A percentile compares a stretch with the other conserved stretches of the same genome.
phyloP scores from a whole-genome alignment of 2,888 invertebrate genomes.

The Germaria angustata region DNA sequence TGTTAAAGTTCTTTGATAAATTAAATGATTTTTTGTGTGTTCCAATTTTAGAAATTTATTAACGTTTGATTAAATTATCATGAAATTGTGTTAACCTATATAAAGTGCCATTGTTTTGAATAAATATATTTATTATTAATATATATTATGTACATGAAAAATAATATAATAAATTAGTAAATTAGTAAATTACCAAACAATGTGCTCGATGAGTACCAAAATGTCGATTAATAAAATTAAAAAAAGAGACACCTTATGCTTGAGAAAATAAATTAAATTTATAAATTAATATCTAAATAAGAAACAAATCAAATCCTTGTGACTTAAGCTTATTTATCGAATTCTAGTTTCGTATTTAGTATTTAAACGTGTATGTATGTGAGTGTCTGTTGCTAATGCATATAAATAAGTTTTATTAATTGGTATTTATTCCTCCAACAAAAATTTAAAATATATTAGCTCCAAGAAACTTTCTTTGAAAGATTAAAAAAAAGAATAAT shows the following conservation, averaged over 20 bases:
- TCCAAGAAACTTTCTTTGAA: not conserved
- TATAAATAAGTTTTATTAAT: conserved; percentile 36
- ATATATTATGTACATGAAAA: conserved; percentile 18
- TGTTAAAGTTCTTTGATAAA: not conserved
- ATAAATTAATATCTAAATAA: conserved; percentile 33
- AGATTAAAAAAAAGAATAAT: conserved; percentile 33
- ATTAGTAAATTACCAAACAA: conserved; percentile 38
- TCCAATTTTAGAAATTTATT: conserved; percentile 43
- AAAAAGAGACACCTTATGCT: too few species aligned
- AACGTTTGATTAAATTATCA: conserved; percentile 46
- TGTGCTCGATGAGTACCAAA: too few species aligned
- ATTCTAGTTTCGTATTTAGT: conserved; percentile 46
- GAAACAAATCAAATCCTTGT: conserved; percentile 54
- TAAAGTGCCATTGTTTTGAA: conserved; percentile 66
- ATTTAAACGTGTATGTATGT: conserved; percentile 37
- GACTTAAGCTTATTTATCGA: conserved; percentile 59
- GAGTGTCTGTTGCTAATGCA: conserved; percentile 22
- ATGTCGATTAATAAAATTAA: too few species aligned
- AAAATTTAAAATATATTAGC: not conserved
- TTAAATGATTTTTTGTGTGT: not conserved
- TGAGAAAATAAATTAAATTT: too few species aligned
- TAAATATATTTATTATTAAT: conserved; percentile 44
- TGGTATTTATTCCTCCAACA: conserved; percentile 35
- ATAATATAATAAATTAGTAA: conserved; percentile 20
- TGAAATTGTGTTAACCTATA: conserved; percentile 60